These are phyloP conservation scores for Agelas oroides DNA, from an alignment of 37 sponge, comb jelly and placozoan genomes.

Conservation along the genomic window DNA sequence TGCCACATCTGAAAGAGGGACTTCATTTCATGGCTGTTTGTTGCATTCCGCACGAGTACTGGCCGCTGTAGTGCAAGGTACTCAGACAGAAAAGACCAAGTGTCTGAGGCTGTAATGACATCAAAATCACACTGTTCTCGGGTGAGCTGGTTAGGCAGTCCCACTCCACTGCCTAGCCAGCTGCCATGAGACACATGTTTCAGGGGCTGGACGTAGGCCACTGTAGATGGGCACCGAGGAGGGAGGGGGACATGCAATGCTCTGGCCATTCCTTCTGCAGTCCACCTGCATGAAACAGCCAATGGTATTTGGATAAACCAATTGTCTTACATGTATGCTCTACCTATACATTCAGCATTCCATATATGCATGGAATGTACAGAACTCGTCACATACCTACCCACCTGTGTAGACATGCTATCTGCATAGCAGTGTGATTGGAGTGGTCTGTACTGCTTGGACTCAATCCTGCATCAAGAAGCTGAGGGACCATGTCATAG, in stretches of 20 bases:
- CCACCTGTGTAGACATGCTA: conserved; percentile 82
- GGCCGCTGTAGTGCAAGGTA: conserved; percentile 81
- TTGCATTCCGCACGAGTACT: conserved; percentile 79
- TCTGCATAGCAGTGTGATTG: conserved; percentile 77
- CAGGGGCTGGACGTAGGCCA: conserved; percentile 26
- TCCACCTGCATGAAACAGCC: conserved; percentile 31
- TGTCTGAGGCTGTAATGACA: conserved; percentile 46
- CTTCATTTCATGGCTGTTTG: conserved; percentile 51
- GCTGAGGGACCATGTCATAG: conserved; percentile 41
- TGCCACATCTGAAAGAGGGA: conserved; percentile 54
- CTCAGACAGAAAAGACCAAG: conserved; percentile 69
- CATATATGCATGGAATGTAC: too few relatives aligned
- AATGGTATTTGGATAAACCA: too few relatives aligned
- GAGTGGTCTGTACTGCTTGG: conserved; percentile 54
- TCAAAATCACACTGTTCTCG: conserved; percentile 88
- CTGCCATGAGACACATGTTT: conserved; percentile 51
- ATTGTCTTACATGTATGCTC: too few relatives aligned
- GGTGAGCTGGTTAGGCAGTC: conserved; percentile 71
- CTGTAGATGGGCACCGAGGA: conserved; percentile 26
- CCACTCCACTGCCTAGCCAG: conserved; percentile 58
- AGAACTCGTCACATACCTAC: too few relatives aligned
- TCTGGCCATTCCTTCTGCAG: conserved; percentile 52
- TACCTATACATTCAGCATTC: too few relatives aligned
- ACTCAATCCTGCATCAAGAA: conserved; percentile 66
- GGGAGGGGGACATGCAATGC: conserved; percentile 46